phyloP scores from a whole-genome alignment of 1,140 invertebrate species.

The Macrocentrus cingulum region DNA sequence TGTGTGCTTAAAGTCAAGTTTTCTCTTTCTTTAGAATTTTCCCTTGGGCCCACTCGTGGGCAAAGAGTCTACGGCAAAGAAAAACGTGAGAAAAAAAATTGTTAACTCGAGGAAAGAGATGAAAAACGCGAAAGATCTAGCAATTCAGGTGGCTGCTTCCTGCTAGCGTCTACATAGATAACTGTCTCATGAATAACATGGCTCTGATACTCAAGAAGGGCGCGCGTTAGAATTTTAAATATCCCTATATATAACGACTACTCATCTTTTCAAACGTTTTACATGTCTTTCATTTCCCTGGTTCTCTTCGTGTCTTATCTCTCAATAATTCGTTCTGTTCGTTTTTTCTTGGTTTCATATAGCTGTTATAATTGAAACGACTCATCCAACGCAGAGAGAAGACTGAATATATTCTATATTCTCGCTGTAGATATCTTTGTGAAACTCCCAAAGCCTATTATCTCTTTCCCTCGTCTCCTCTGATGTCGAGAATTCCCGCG shows the following conservation, averaged over 20 bases:
- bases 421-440: too few relatives aligned
- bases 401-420: too few relatives aligned
- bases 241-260: slow-evolving; percentile 36
- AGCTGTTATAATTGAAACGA: slow-evolving; percentile 14
- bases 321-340: not conserved
- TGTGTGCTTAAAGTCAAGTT: too few relatives aligned
- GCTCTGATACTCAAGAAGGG: slow-evolving; percentile 13
- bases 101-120: not conserved
- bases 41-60: too few relatives aligned
- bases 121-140: slow-evolving; percentile 6
- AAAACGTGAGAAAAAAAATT: not conserved
- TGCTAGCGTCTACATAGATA: not conserved
- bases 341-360: not conserved
- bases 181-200: slow-evolving; percentile 40
- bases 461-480: not conserved
- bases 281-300: slow-evolving; percentile 29
- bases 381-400: not conserved
- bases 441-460: slow-evolving; percentile 5
- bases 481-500: too few relatives aligned
- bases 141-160: slow-evolving; percentile 10
- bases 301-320: not conserved
- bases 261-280: slow-evolving; percentile 36
- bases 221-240: slow-evolving; percentile 41
- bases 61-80: not conserved
- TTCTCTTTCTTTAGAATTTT: too few relatives aligned